Evolutionary conservation across 1,140 invertebrate genomes (phyloP), one percentile per base, ranked within the genome.

Genomic region (Philotrypesis tridentata): DNA sequence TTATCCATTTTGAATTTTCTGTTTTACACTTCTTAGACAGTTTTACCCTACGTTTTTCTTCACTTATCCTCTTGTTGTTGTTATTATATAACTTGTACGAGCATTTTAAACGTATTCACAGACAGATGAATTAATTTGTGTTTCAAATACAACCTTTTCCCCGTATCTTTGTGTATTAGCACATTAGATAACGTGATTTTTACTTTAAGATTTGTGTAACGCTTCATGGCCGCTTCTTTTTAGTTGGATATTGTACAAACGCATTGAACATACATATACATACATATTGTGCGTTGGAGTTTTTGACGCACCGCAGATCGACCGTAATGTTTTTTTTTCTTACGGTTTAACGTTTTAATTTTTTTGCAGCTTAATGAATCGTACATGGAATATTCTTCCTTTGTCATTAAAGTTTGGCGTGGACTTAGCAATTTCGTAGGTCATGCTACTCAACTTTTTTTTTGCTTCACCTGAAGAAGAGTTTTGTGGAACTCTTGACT

Each of bases 381-480:
- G 60, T 82, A 82, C 74, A 43, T 76, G 73, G 80, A 82, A 40
- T 82, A 61, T 76, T 76, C 74, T 60, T 77, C 74, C 67, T 77
- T 82, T 82, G 65, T 82, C 67, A 71, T 71, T 68, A 82, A 82
- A 82, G 80, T 82, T 77, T 82, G 74, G 43, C 80, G 80, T 77
- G 74, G 80, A 71, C 80, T 82, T 77, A 82, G 74, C 74, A 77
- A 77, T 71, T 82, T 76, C 65, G 80, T 82, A 82, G 73, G 80
- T 82, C 80, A 76, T 71, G 17, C 43, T 61, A 77, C 5, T 37
- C 29, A 7, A 21, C 23, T 70, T 82, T 77, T 61, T 27, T 71
- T 77, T 77, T 73, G 25, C 43, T 61, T 71, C 21, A 82, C 33
- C 63, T 14, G 55, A 77, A 77, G 67, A 77, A 77, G 80, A 82